phyloP scores from a whole-genome alignment of 2,797 vertebrate genomes.

The Amazonetta brasiliensis region DNA sequence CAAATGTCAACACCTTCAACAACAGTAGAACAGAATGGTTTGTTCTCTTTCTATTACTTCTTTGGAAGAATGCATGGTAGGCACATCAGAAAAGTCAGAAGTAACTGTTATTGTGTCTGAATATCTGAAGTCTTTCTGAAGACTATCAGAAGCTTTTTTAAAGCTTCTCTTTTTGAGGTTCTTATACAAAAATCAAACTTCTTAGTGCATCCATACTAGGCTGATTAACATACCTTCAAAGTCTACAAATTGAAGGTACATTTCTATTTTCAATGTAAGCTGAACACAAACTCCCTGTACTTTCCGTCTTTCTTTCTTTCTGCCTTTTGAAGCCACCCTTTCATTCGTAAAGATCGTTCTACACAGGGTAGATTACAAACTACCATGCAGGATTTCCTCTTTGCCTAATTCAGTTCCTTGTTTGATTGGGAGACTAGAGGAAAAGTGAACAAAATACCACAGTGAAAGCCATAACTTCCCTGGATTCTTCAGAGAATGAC shows the following conservation, averaged over 20 bases:
- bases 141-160: not conserved
- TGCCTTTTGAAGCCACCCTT: not conserved
- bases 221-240: not conserved
- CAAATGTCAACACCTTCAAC: not conserved
- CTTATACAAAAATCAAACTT: not conserved
- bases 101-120: not conserved
- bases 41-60: not conserved
- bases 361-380: not conserved
- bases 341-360: not conserved
- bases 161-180: not conserved
- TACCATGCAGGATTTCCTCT: not conserved
- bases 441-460: not conserved
- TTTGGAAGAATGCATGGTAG: not conserved
- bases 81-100: conserved; percentile 36
- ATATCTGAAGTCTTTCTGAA: not conserved
- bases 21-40: not conserved
- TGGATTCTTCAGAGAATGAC: not conserved
- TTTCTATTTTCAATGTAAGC: not conserved
- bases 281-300: not conserved
- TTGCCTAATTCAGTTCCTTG: not conserved
- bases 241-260: not conserved
- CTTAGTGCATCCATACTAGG: not conserved
- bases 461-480: not conserved
- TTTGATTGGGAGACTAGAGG: not conserved
- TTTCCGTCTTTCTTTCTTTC: not conserved